These are phyloP conservation scores for Tuta absoluta DNA, from an alignment of 2,888 invertebrate genomes.

Conservation along the genomic window DNA sequence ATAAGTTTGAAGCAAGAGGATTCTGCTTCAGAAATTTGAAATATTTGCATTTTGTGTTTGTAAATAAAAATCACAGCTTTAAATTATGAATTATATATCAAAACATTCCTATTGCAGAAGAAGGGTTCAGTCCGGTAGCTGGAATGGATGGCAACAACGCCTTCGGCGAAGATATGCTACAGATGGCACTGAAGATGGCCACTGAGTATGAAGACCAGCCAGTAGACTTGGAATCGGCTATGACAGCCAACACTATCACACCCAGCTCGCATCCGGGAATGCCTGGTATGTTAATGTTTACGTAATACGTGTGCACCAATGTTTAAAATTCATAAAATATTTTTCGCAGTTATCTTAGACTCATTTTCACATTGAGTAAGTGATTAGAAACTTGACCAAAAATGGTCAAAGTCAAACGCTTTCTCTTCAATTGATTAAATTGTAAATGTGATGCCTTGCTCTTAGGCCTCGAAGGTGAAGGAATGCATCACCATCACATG, in stretches of 20 bases:
- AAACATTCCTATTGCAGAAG: slow-evolving; percentile 56
- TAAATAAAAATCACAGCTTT: too few relatives aligned
- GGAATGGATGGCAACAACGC: slow-evolving; percentile 82
- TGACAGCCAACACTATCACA: slow-evolving; percentile 90
- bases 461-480: slow-evolving; percentile 76
- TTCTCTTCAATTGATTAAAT: too few relatives aligned
- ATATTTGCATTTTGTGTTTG: neutral
- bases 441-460: too few relatives aligned
- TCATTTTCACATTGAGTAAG: neutral
- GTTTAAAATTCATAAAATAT: too few relatives aligned
- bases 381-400: too few relatives aligned
- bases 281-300: slow-evolving; percentile 56
- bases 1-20: too few relatives aligned
- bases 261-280: slow-evolving; percentile 83
- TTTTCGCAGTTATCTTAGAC: too few relatives aligned
- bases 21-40: neutral
- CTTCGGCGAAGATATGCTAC: slow-evolving; percentile 91
- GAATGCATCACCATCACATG: slow-evolving; percentile 82
- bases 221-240: slow-evolving; percentile 91
- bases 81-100: too few relatives aligned
- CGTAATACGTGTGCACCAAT: too few relatives aligned
- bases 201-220: slow-evolving; percentile 92
- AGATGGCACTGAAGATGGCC: slow-evolving; percentile 93
- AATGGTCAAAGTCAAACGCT: neutral
- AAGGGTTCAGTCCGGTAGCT: slow-evolving; percentile 83